Evolutionary conservation across 64 coral and sea anemone species (phyloP), one percentile per base, ranked within the genome.

Genomic region (Montipora capricornis): DNA sequence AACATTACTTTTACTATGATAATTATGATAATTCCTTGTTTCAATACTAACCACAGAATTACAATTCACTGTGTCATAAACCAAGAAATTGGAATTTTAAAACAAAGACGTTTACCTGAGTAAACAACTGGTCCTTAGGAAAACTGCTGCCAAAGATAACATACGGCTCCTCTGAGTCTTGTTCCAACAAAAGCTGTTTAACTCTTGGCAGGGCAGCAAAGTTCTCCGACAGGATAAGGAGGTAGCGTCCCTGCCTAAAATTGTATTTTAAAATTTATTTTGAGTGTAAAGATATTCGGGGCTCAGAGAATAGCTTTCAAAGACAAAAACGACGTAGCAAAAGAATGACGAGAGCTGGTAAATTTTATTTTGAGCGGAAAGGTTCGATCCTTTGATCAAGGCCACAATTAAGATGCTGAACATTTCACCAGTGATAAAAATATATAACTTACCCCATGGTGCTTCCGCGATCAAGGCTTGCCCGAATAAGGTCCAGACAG

Each of bases 141-240:
- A 94, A 97, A 78, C 89, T 93, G 51, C 95, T 97, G 3, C 95
- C 92, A 82, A 94, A 94, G 12, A 94, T 94, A 62, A 97, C 88
- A 69, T 91, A 92, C 1, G 92, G 64, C 29, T 91, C 95, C 11
- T 92, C 84, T 5, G 75, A 57, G 15, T 93, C 76, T 16, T 79
- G 29, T 26, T 83, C 20, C 10, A 89, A 20, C 62, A 97, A 90
- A 69, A 94, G 76, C 73, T 93, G 87, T 80, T 97, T 88, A 80
- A 97, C 45, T 19, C 93, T 91, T 57, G 82, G 89, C 15, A 97
- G 66, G 53, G 95, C 95, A 22, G 95, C 92, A 46, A 94, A 93
- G 92, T 97, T 97, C 55, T 97, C 95, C 49, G 95, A 94, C 53
- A 97, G 14, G 47, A 97, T 82, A 4, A 97, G 58, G 6, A 94